Conservation (phyloP, 2,797 vertebrate species). For the Sebastes hubbsi region DNA sequence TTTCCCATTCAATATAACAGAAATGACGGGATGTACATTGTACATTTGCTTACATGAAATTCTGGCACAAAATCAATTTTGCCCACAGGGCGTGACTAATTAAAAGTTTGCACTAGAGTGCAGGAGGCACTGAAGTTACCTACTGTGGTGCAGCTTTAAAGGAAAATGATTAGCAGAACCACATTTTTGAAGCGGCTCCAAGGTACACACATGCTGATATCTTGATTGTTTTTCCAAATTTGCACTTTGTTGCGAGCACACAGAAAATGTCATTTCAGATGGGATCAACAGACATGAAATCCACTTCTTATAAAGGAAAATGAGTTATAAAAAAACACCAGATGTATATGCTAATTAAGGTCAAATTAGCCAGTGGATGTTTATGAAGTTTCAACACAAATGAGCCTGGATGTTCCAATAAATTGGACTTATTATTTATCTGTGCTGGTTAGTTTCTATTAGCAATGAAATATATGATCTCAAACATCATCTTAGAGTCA, state of each 20-base stretch:
- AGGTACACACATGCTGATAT: background rate
- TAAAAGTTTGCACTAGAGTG: background rate
- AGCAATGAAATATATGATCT: background rate
- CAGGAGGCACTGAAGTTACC: background rate
- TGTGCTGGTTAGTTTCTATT: background rate
- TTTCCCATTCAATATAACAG: background rate
- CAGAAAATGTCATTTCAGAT: background rate
- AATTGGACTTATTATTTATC: background rate
- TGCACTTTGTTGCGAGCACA: background rate
- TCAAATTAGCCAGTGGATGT: background rate
- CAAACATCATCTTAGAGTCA: background rate
- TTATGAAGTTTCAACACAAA: background rate
- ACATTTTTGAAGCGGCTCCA: background rate
- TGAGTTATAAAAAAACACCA: background rate
- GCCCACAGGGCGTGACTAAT: constrained; percentile 7
- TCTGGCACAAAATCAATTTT: constrained; percentile 13
- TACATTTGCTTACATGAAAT: background rate
- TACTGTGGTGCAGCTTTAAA: constrained; percentile 5
- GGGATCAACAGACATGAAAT: background rate
- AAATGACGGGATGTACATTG: background rate
- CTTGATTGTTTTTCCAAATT: background rate
- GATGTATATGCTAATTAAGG: background rate
- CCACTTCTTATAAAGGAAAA: background rate
- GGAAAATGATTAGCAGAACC: background rate
- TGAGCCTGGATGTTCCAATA: background rate